phyloP scores from a whole-genome alignment of 2,888 invertebrate species.

The Barypeithes pellucidus region DNA sequence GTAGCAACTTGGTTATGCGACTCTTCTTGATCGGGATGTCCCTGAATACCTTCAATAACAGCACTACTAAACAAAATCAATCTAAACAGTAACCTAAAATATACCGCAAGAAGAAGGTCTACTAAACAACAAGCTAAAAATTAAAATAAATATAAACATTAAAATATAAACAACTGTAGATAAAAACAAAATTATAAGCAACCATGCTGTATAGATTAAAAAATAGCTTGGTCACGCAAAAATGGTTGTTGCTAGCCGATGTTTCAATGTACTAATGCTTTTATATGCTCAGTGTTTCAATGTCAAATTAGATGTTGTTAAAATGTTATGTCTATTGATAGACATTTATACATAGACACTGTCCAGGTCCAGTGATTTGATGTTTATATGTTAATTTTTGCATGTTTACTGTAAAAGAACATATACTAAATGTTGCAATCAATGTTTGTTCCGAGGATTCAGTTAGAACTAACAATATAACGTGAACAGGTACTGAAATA shows the following conservation, averaged over 20 bases:
- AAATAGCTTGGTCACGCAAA: slow-evolving; percentile 65
- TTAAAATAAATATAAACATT: slow-evolving; percentile 40
- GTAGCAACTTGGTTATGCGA: slow-evolving; percentile 50
- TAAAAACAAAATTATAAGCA: slow-evolving; percentile 37
- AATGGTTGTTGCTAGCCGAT: slow-evolving; percentile 58
- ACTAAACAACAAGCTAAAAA: slow-evolving; percentile 48
- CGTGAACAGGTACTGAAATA: neutral
- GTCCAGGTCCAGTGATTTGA: slow-evolving; percentile 26
- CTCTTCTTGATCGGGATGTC: slow-evolving; percentile 68
- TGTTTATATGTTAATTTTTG: slow-evolving; percentile 43
- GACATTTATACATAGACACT: slow-evolving; percentile 18
- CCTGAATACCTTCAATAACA: slow-evolving; percentile 70
- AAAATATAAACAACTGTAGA: slow-evolving; percentile 30
- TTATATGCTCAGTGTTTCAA: slow-evolving; percentile 49
- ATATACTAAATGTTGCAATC: slow-evolving; percentile 34
- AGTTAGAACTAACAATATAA: slow-evolving; percentile 19
- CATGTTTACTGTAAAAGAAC: slow-evolving; percentile 44
- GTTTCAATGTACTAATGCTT: slow-evolving; percentile 56
- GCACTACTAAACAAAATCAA: slow-evolving; percentile 60
- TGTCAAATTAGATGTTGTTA: slow-evolving; percentile 62
- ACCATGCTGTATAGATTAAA: slow-evolving; percentile 14
- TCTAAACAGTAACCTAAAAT: slow-evolving; percentile 48
- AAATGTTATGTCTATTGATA: slow-evolving; percentile 14
- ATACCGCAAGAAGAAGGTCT: slow-evolving; percentile 44
- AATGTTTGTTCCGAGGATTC: slow-evolving; percentile 26